A percentile compares a stretch with the other conserved stretches of the same genome.
These are phyloP conservation scores for Hanleya hanleyi DNA, from an alignment of 2,888 invertebrate species.

Conservation along the genomic window DNA sequence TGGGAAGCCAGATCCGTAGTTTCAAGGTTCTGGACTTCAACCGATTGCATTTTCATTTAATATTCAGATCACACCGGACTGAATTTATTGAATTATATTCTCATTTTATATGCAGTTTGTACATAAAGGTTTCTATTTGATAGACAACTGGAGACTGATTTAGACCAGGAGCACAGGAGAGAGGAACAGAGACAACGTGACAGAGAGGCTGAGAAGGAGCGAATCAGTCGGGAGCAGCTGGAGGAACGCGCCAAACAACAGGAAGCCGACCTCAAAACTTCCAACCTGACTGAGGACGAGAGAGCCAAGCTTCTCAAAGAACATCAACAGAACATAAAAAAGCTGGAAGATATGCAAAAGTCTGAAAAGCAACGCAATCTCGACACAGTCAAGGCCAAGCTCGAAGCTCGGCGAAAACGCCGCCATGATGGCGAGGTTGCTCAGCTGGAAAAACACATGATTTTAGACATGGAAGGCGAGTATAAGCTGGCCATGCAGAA, in stretches of 20 bases:
- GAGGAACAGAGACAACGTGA: slow-evolving; percentile 59
- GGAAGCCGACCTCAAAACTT: slow-evolving; percentile 53
- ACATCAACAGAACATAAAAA: slow-evolving; percentile 59
- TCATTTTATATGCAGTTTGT: too few species aligned
- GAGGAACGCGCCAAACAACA: slow-evolving; percentile 56
- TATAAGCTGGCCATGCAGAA: not conserved
- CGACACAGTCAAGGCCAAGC: slow-evolving; percentile 52
- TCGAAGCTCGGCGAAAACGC: slow-evolving; percentile 61
- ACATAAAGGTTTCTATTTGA: too few species aligned
- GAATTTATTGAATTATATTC: too few species aligned
- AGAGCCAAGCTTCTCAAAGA: slow-evolving; percentile 57
- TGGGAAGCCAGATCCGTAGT: too few species aligned
- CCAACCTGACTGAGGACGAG: slow-evolving; percentile 57
- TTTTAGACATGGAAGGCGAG: slow-evolving; percentile 44
- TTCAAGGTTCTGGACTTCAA: too few species aligned
- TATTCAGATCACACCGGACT: too few species aligned
- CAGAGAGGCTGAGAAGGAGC: slow-evolving; percentile 57
- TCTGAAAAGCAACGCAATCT: slow-evolving; percentile 54
- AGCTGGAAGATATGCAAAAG: slow-evolving; percentile 41
- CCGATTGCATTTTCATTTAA: too few species aligned
- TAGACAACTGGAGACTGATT: slow-evolving; percentile 59
- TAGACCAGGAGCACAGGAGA: slow-evolving; percentile 58
- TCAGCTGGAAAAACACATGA: slow-evolving; percentile 52
- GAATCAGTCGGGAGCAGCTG: slow-evolving; percentile 55
- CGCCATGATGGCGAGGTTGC: slow-evolving; percentile 53